These are phyloP conservation scores for Pituophis catenifer DNA, from an alignment of 2,113 vertebrate species.

Conservation along the genomic window DNA sequence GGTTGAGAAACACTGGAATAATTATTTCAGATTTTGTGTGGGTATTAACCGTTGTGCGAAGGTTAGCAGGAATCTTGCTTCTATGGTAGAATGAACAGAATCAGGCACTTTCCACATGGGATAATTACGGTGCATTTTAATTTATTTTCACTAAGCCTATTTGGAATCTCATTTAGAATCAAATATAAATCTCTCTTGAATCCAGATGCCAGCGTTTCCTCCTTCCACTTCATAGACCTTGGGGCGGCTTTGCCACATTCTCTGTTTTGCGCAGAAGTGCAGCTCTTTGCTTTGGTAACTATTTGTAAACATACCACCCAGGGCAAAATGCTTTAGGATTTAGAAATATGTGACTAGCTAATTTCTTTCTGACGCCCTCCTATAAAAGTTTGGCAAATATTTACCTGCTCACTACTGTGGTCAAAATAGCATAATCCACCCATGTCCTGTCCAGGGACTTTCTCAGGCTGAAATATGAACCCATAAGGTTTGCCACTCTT, in stretches of 20 bases:
- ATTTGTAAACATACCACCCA: slow-evolving; percentile 16
- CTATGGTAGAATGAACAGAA: slow-evolving; percentile 11
- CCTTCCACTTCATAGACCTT: fast-evolving
- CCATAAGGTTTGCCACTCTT: background rate
- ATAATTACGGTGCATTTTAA: fast-evolving
- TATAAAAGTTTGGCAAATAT: background rate
- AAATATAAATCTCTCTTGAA: background rate
- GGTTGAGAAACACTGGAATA: background rate
- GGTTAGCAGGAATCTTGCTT: slow-evolving; percentile 19
- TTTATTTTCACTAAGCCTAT: background rate
- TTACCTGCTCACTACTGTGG: background rate
- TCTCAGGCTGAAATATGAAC: background rate
- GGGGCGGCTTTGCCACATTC: background rate
- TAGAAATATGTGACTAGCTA: slow-evolving; percentile 60
- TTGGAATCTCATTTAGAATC: slow-evolving; percentile 2
- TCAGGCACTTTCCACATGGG: background rate
- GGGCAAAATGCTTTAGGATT: slow-evolving; percentile 49
- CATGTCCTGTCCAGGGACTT: background rate
- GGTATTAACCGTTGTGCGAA: background rate
- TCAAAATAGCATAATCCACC: background rate
- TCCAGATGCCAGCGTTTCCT: background rate
- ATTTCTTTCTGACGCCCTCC: slow-evolving; percentile 62
- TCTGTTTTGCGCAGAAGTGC: slow-evolving; percentile 30
- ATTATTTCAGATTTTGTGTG: background rate
- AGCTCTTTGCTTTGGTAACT: slow-evolving; percentile 24